Evolutionary conservation across 2,113 vertebrate species (phyloP).

Genomic region (Synodontis membranacea): DNA sequence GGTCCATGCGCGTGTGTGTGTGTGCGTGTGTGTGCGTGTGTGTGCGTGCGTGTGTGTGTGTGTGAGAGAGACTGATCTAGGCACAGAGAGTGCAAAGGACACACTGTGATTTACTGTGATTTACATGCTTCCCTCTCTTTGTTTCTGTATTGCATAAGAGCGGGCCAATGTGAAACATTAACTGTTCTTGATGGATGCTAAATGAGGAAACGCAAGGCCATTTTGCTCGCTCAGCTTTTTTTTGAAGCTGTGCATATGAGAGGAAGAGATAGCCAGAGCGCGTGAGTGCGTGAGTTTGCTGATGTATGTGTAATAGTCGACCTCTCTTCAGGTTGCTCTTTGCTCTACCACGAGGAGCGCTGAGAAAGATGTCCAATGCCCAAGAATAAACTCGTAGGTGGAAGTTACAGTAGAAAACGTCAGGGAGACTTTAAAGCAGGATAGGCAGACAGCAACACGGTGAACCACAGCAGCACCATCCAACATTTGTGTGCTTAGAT

Average conservation of each 20-base stretch:
- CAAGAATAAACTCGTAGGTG: neutral
- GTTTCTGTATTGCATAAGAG: slow-evolving; percentile 20
- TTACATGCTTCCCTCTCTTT: neutral
- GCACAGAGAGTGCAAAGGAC: neutral
- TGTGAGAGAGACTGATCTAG: neutral
- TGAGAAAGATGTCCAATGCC: neutral
- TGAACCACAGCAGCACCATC: neutral
- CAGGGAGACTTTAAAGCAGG: neutral
- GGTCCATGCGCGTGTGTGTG: neutral
- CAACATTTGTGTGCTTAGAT: neutral
- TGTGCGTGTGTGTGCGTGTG: too few species aligned
- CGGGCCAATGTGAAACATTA: slow-evolving; percentile 7
- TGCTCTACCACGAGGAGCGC: neutral
- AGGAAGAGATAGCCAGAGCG: neutral
- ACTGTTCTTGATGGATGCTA: neutral
- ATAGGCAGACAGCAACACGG: neutral
- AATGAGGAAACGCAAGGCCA: neutral
- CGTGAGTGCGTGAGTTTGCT: slow-evolving; percentile 22
- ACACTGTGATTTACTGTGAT: neutral
- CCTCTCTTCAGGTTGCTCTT: slow-evolving; percentile 10
- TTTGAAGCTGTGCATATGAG: neutral
- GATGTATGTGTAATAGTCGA: neutral
- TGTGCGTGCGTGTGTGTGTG: too few species aligned
- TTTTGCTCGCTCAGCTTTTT: slow-evolving; percentile 21
- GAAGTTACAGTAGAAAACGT: neutral